Evolutionary conservation across 2,113 vertebrate genomes (phyloP).

Genomic region (Tychaedon coryphoeus): DNA sequence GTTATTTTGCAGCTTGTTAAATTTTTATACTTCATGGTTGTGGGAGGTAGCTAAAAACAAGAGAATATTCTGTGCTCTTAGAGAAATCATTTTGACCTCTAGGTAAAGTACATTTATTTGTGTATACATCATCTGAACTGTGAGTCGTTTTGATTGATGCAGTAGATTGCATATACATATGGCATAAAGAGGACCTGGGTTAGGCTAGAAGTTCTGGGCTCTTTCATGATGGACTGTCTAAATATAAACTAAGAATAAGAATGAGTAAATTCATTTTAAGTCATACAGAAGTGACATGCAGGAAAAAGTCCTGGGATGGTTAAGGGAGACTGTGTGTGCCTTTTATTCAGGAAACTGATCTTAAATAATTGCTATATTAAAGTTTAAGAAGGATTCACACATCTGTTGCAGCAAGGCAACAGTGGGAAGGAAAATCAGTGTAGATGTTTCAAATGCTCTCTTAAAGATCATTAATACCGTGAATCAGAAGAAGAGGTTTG

Average conservation of each 20-base stretch:
- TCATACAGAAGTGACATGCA: not conserved
- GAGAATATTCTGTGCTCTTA: slow-evolving; percentile 22
- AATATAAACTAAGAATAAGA: slow-evolving; percentile 21
- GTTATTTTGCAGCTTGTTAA: slow-evolving; percentile 45
- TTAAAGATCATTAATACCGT: not conserved
- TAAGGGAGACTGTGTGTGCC: not conserved
- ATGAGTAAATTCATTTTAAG: not conserved
- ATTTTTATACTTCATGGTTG: slow-evolving; percentile 24
- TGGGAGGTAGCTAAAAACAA: slow-evolving; percentile 52
- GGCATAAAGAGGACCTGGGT: not conserved
- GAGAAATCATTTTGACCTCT: slow-evolving; percentile 42
- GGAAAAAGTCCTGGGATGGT: not conserved
- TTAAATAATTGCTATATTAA: not conserved
- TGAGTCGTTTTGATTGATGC: slow-evolving; percentile 24
- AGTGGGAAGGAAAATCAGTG: not conserved
- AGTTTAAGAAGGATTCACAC: not conserved
- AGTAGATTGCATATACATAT: slow-evolving; percentile 6
- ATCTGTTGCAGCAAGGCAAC: not conserved
- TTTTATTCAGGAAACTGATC: not conserved
- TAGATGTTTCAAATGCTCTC: not conserved
- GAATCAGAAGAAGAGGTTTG: not conserved
- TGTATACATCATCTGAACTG: slow-evolving; percentile 2
- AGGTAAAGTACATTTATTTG: slow-evolving; percentile 46
- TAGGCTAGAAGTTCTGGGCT: not conserved
- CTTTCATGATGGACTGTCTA: not conserved